Percentiles rank a stretch among this genome's conserved stretches.
Conservation (phyloP, 2,113 vertebrate species). For the Dasyornis broadbenti region DNA sequence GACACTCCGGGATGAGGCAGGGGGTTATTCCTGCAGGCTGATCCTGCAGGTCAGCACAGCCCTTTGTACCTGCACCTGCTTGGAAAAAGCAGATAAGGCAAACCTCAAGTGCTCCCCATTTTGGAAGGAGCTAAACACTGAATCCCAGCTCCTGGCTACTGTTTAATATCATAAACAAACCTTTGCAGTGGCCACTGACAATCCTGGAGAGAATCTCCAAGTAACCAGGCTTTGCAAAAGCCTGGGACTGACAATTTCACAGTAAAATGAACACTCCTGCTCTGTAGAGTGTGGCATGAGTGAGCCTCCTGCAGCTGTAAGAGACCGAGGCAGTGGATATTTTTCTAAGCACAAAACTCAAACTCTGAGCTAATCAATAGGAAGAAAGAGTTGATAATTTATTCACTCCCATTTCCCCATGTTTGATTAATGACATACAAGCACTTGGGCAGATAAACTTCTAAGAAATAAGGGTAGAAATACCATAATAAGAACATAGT, state of each 20-base stretch:
- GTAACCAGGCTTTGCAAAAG: neutral
- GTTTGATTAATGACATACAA: neutral
- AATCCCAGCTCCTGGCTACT: neutral
- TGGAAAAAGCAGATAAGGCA: neutral
- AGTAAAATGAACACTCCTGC: neutral
- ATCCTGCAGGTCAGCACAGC: neutral
- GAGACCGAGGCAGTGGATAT: neutral
- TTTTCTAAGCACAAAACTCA: neutral
- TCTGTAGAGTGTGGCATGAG: neutral
- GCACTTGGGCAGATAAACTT: neutral
- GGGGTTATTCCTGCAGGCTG: neutral
- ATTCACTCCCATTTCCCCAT: neutral
- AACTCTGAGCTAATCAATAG: neutral
- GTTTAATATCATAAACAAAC: neutral
- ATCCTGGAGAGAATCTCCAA: neutral
- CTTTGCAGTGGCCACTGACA: neutral
- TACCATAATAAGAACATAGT: neutral
- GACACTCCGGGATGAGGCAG: neutral
- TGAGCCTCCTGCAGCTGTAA: neutral
- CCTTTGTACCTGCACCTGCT: neutral
- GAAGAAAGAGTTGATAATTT: neutral
- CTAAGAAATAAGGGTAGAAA: neutral
- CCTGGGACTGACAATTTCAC: neutral
- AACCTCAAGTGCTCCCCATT: neutral
- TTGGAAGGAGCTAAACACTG: neutral